phyloP scores from a whole-genome alignment of 2,113 vertebrate genomes.

The Hystrix cristata region DNA sequence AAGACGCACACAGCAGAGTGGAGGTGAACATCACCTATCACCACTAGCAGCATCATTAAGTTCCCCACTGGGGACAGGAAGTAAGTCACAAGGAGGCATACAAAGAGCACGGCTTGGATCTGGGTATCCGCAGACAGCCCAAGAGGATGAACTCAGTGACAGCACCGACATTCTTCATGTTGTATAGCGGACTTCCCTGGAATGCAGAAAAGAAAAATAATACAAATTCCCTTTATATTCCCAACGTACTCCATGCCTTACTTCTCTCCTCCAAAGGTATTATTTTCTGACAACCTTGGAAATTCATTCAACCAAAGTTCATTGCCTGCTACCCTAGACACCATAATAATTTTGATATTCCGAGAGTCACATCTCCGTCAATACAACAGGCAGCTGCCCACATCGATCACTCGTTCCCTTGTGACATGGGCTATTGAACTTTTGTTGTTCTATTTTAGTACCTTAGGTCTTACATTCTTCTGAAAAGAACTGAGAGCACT shows the following conservation, averaged over 20 bases:
- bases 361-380: not conserved
- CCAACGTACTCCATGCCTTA: not conserved
- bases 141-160: conserved; percentile 47
- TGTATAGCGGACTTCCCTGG: not conserved
- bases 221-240: not conserved
- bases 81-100: conserved; percentile 61
- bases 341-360: not conserved
- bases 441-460: not conserved
- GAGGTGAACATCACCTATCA: not conserved
- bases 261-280: not conserved
- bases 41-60: conserved; percentile 9
- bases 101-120: conserved; percentile 24
- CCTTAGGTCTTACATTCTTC: not conserved
- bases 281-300: not conserved
- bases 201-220: not conserved
- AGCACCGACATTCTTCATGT: not conserved
- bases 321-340: not conserved
- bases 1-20: conserved; percentile 67
- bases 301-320: not conserved
- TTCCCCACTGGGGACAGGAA: conserved; percentile 62
- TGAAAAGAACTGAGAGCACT: not conserved
- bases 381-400: not conserved
- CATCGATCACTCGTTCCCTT: not conserved
- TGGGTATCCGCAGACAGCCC: not conserved
- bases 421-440: not conserved